These are phyloP conservation scores for Vanessa cardui DNA, from an alignment of 2,888 invertebrate species.

Conservation along the genomic window DNA sequence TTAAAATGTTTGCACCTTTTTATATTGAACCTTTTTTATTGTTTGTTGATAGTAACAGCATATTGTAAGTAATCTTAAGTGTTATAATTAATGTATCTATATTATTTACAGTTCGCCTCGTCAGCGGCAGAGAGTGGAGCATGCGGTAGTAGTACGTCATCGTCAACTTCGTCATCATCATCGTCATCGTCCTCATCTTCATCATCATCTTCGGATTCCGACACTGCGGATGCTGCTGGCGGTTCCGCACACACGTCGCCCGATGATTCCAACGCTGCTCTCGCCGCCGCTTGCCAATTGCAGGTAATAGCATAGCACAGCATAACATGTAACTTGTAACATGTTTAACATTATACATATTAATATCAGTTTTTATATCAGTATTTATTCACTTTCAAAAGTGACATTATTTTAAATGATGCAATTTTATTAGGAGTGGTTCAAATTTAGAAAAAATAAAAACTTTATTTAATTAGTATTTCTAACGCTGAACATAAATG, in stretches of 20 bases:
- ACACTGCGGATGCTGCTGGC: slow-evolving; percentile 71
- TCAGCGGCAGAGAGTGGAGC: slow-evolving; percentile 67
- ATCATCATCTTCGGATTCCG: slow-evolving; percentile 75
- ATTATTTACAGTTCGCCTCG: slow-evolving; percentile 65
- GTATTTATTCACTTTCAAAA: too few relatives aligned
- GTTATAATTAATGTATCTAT: neutral
- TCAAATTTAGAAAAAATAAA: too few relatives aligned
- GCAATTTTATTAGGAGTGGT: too few relatives aligned
- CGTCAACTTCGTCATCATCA: slow-evolving; percentile 71
- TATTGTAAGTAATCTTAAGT: neutral
- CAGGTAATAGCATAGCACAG: slow-evolving; percentile 73
- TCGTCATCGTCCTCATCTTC: slow-evolving; percentile 77
- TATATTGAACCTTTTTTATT: too few relatives aligned
- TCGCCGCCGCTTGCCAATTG: slow-evolving; percentile 81
- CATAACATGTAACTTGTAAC: neutral
- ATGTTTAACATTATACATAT: neutral
- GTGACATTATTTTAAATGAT: too few relatives aligned
- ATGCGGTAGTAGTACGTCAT: slow-evolving; percentile 72
- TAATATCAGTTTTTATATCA: neutral
- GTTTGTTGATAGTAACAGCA: neutral
- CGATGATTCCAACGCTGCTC: slow-evolving; percentile 81
- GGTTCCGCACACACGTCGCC: slow-evolving; percentile 68
- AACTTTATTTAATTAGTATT: too few relatives aligned
- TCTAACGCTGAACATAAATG: slow-evolving; percentile 10
- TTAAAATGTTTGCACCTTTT: too few relatives aligned